These are phyloP conservation scores for Ceryle rudis DNA, from an alignment of 2,797 vertebrate genomes.

Conservation along the genomic window DNA sequence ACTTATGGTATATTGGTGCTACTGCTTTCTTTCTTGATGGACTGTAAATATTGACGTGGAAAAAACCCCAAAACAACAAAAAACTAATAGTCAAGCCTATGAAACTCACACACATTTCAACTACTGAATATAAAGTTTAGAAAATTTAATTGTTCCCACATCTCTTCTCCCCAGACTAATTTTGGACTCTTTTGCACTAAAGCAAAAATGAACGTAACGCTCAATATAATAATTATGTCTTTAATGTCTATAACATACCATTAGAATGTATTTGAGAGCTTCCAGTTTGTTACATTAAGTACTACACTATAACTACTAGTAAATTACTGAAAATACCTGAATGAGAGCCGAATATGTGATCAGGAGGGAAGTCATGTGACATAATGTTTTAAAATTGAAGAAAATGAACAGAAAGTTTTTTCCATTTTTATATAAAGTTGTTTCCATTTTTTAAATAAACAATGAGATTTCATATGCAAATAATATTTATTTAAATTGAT, in stretches of 20 bases:
- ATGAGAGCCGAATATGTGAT: not conserved
- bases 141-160: not conserved
- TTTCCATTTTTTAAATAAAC: not conserved
- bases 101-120: not conserved
- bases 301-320: not conserved
- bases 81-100: not conserved
- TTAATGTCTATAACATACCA: not conserved
- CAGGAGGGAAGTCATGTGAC: not conserved
- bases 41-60: not conserved
- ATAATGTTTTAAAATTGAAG: not conserved
- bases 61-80: not conserved
- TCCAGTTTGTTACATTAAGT: not conserved
- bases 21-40: not conserved
- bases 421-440: not conserved
- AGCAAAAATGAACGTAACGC: not conserved
- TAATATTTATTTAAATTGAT: not conserved
- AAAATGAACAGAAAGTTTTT: not conserved
- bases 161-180: not conserved
- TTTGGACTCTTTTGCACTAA: not conserved
- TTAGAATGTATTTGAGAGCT: not conserved
- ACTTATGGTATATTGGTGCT: not conserved
- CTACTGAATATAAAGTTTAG: not conserved
- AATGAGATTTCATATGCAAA: not conserved
- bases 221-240: not conserved
- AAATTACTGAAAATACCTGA: not conserved